Evolutionary conservation across 2,797 vertebrate genomes (phyloP).

Genomic region (Paguma larvata): DNA sequence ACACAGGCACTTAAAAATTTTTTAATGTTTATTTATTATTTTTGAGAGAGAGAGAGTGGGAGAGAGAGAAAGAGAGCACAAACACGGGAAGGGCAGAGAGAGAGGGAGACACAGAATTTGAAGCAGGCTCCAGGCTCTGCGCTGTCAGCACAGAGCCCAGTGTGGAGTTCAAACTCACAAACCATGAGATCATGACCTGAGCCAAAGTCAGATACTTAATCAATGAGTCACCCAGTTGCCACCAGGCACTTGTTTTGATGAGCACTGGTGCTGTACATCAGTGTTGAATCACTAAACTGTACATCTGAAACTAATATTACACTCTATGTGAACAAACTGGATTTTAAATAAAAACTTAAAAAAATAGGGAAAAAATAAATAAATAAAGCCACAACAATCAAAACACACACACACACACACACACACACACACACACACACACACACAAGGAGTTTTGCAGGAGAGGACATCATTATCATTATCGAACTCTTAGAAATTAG

Average conservation of each 20-base stretch:
- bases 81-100: too few relatives aligned
- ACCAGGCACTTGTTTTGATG: neutral
- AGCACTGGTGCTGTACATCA: neutral
- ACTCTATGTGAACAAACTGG: neutral
- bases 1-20: neutral
- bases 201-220: too few relatives aligned
- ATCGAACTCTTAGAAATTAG: neutral
- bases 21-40: too few relatives aligned
- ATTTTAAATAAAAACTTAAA: neutral
- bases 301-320: neutral
- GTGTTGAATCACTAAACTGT: neutral
- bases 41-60: too few relatives aligned
- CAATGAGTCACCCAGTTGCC: too few relatives aligned
- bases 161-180: too few relatives aligned
- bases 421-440: neutral
- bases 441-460: neutral
- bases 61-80: too few relatives aligned
- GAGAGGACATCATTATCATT: neutral
- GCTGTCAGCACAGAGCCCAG: too few relatives aligned
- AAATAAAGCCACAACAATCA: neutral
- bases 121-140: too few relatives aligned
- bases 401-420: too few relatives aligned
- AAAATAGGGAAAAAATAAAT: neutral
- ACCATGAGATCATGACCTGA: too few relatives aligned
- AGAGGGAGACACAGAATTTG: too few relatives aligned